Base-by-base conservation (phyloP, 2,797 vertebrate genomes). In the Crocidura indochinensis region DNA sequence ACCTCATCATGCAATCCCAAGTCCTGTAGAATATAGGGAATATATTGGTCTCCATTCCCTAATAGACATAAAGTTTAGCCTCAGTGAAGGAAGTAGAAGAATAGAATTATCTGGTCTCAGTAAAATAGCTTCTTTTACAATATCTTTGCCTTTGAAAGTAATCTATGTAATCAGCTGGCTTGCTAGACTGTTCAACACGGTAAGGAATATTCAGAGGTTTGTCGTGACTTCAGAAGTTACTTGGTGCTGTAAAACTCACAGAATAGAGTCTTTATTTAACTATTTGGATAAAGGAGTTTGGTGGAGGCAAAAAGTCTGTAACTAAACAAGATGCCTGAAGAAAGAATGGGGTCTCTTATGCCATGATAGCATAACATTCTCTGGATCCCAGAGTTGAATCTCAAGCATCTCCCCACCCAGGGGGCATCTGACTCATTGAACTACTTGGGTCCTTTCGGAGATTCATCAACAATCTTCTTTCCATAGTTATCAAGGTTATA, bases 161-260 rank as follows among this genome's bases (percentile, higher is more conserved):
- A 65, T 93, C 56, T 95, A 38, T 94, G 82, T 90, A 97, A 96
- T 97, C 96, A 97, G 76, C 73, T 91, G 95, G 91, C 93, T 97
- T 97, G 93, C 97, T 97, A 97, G 92, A 75, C 71, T 92, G 77
- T 92, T 97, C 97, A 97, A 96, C 94, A 96, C 97, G 92, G 93
- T 97, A 96, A 97, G 97, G 97, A 97, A 96, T 96, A 97, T 96
- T 95, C 96, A 95, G 97, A 95, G 95, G 84, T 96, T 94, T 95
- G 46, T 93, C 94, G 97, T 95, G 94, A 96, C 96, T 98, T 94
- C 90, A 95, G 79, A 84, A 93, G 47, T 87, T 96, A 95, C 14
- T 24, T 80, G 65, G 90, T 87, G 67, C 87, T 97, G 71, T 90
- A 96, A 96, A 91, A 72, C 94, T 87, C 95, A 92, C 90, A 93